Base-by-base conservation (phyloP, 2,888 invertebrate species). In the Orchesella flavescens region DNA sequence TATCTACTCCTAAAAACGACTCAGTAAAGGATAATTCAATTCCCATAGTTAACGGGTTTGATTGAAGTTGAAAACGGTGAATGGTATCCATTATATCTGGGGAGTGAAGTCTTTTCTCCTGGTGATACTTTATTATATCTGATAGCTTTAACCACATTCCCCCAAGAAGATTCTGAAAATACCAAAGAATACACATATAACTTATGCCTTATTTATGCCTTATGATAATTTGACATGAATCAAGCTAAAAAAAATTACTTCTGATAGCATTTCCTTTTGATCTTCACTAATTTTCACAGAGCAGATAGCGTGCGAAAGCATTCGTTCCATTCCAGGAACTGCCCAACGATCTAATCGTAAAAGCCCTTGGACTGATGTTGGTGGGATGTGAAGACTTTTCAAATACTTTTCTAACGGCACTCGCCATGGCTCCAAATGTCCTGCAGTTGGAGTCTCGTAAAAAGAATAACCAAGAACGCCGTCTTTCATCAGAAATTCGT, bases 21-120 rank as follows among this genome's bases (percentile, higher is more conserved):
- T 85, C 78, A 23, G 73, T 63, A 13, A 68, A 49, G 0, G 84
- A 84, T 9, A 85, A 72, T 66, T 87, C 87, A 3, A 46, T 72
- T 65, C 85, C 87, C 55, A 78, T 69, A 1, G 85, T 84, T 12
- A 84, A 46, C 13, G 84, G 69, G 15, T 79, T 72, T 5, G 75
- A 72, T 1, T 77, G 76, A 4, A 57, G 75, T 15, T 84, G 83
- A 19, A 85, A 73, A 13, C 80, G 76, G 1, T 69, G 46, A 43
- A 86, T 79, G 13, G 80, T 85, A n/a, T 87, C 87, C 65, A 84
- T 49, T 15, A 87, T 72, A 63, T 87, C 87, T 12, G 84, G 69
- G 17, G 85, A 86, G 19, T 71, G 55, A 2, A 87, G 68, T 17
- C 75, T 79, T 23, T 77, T 77, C 21, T 84, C 83, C 1, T 68